A percentile compares a stretch with the other conserved stretches of the same genome.
Evolutionary conservation across 2,113 vertebrate species (phyloP).

Genomic region (Crotophaga sulcirostris): DNA sequence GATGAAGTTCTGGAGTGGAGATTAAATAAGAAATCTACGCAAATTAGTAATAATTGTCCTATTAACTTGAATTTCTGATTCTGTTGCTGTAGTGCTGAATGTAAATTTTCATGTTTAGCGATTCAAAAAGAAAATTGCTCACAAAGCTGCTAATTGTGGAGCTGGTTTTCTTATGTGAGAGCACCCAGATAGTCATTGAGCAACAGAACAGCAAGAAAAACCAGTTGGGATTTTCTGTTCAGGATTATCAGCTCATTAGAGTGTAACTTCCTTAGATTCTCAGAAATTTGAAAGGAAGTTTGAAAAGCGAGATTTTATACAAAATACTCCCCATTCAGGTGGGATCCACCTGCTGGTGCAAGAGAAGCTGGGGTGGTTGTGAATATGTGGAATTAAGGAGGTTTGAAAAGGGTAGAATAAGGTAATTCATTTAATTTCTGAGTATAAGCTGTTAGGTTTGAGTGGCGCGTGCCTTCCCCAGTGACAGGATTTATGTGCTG

Average conservation of each 20-base stretch:
- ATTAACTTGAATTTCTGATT: background rate
- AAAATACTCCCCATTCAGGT: background rate
- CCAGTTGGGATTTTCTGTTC: background rate
- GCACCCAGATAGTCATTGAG: background rate
- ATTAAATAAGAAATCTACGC: background rate
- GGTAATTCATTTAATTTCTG: background rate
- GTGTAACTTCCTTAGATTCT: background rate
- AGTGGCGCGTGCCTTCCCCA: background rate
- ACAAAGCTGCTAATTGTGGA: background rate
- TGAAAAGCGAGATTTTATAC: background rate
- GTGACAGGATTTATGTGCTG: background rate
- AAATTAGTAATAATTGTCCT: background rate
- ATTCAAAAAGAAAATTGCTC: background rate
- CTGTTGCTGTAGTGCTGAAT: background rate
- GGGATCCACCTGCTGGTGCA: background rate
- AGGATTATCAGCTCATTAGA: background rate
- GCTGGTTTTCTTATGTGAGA: background rate
- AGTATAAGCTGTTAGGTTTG: background rate
- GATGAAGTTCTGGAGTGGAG: background rate
- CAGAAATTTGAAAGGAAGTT: background rate
- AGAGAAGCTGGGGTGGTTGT: rapidly evolving
- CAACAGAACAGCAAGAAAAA: background rate
- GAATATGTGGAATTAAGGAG: background rate
- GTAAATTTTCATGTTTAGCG: background rate
- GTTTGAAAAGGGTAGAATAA: background rate